Evolutionary conservation across 2,113 vertebrate species (phyloP).

Genomic region (Baryphthengus martii): DNA sequence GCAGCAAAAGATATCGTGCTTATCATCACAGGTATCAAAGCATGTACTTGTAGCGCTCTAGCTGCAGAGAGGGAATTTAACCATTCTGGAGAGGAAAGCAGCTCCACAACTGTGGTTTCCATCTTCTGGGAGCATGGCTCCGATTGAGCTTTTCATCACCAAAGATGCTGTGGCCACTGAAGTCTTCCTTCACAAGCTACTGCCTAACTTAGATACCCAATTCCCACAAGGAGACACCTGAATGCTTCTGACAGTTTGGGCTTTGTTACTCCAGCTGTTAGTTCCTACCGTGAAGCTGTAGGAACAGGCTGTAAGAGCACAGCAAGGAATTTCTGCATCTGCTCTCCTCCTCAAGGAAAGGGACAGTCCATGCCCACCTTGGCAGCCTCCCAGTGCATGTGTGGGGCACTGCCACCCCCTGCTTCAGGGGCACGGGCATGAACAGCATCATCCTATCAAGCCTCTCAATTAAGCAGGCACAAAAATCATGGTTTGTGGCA

Average conservation of each 20-base stretch:
- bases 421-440: fast-evolving
- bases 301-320: neutral
- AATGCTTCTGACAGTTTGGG: neutral
- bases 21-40: neutral
- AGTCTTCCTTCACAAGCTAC: neutral
- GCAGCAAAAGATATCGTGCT: neutral
- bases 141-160: neutral
- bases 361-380: neutral
- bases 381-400: neutral
- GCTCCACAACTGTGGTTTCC: neutral
- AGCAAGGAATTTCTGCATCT: neutral
- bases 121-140: neutral
- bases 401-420: neutral
- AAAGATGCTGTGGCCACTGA: neutral
- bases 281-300: fast-evolving
- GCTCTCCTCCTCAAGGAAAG: neutral
- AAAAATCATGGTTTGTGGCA: neutral
- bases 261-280: neutral
- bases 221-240: neutral
- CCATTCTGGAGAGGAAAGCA: neutral
- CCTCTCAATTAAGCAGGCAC: neutral
- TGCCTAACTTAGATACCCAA: neutral
- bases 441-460: neutral
- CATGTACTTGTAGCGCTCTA: neutral
- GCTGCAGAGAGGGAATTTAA: neutral